Base-by-base conservation (phyloP, 1,140 invertebrate species). In the Drosophila nigromelanica region DNA sequence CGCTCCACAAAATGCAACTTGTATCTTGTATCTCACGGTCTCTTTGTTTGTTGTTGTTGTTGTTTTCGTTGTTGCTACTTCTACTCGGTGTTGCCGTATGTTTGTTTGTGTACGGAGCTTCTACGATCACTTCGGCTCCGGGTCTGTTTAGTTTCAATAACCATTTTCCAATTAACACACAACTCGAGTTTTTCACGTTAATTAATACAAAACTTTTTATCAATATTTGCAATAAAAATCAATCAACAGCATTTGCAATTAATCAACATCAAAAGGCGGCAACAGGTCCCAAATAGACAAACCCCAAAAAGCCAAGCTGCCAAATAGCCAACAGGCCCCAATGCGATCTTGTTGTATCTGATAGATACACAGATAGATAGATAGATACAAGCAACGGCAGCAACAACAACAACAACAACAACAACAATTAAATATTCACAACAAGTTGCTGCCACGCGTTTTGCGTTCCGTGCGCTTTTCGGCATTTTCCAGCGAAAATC, bases 181-280 rank as follows among this genome's bases (percentile, higher is more conserved):
- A 89, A 89, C 76, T 79, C 83, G 83, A 89, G 79, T 89, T 89
- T 90, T 90, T 87, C 87, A 82, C 76, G 63, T 90, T 90, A 90
- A 90, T 90, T 90, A 90, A 90, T 90, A 81, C 81, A 76, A 86
- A 90, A 82, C 71, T 87, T 90, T 89, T 90, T 90, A 90, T 90
- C 87, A 90, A 90, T 90, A 90, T 90, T 90, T 82, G 87, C 87
- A 90, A 90, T 90, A 90, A 90, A 90, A 90, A 90, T 90, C 87
- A 90, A 90, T 90, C 87, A 90, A 60, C 87, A 90, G 62, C 78
- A 71, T 78, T 90, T 69, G 86, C 86, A 80, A 89, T 89, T 89
- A 89, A 89, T 89, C 83, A 89, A 89, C 83, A 89, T 89, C 82
- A 86, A 86, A 85, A 82, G 82, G 52, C 67, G 52, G 68, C 74